Conservation (phyloP, 23 tunicate species). For the Styela clava region DNA sequence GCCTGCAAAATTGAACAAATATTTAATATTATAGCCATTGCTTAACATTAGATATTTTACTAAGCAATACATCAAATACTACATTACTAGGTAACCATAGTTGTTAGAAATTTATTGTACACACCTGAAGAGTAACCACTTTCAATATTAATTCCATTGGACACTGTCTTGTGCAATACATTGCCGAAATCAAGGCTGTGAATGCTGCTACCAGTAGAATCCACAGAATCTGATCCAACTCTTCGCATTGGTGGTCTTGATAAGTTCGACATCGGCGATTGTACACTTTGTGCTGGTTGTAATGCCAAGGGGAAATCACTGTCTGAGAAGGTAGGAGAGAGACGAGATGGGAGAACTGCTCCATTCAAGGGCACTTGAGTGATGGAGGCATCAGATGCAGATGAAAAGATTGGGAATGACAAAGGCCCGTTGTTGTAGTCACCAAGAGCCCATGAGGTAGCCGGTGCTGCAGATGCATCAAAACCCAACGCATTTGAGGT, state of each 20-base stretch:
- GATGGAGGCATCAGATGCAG: neutral
- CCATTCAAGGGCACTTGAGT: neutral
- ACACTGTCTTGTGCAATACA: conserved; percentile 2
- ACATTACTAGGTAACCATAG: no score
- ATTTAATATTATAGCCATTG: no score
- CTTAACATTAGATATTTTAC: no score
- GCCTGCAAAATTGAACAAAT: conserved; percentile 35
- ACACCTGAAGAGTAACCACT: conserved; percentile 92
- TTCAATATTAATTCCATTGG: conserved; percentile 53
- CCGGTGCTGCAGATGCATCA: neutral
- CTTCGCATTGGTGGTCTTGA: conserved; percentile 37
- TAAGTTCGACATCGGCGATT: conserved; percentile 12
- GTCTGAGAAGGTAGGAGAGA: conserved; percentile 82
- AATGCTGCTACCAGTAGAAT: conserved; percentile 51
- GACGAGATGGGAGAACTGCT: conserved; percentile 30
- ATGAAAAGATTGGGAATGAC: neutral
- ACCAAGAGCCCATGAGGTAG: conserved; percentile 18
- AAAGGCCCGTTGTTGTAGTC: neutral
- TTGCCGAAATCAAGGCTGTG: conserved; percentile 21
- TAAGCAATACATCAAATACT: no score
- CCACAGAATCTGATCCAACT: conserved; percentile 64
- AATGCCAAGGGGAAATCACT: conserved; percentile 19
- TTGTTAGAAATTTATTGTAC: no score
- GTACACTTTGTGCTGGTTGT: conserved; percentile 5
- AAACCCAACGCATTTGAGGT: neutral